Evolutionary conservation across 2,113 vertebrate species (phyloP).

Genomic region (human (Homo sapiens)): DNA sequence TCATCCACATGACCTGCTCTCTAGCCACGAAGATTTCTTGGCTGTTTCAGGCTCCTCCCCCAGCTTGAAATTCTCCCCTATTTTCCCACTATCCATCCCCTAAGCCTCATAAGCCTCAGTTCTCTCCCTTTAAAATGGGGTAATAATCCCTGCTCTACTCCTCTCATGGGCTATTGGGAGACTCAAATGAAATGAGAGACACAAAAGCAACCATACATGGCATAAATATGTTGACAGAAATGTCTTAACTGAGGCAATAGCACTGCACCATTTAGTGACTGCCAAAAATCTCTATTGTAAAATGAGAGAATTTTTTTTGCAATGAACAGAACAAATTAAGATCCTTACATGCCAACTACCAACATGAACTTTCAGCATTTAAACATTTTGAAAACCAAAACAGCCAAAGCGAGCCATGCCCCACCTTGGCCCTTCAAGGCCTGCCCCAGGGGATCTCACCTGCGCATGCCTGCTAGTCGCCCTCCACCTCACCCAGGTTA

Average conservation of each 20-base stretch:
- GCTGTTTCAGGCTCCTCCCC: neutral
- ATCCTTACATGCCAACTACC: neutral
- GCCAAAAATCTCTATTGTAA: neutral
- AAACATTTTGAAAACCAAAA: neutral
- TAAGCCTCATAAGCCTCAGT: neutral
- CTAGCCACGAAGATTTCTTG: neutral
- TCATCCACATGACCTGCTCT: neutral
- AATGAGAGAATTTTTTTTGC: neutral
- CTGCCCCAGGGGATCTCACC: neutral
- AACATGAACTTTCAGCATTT: neutral
- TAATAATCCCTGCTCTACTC: neutral
- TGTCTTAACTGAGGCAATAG: neutral
- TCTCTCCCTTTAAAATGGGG: neutral
- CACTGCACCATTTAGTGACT: neutral
- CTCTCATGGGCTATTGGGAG: neutral
- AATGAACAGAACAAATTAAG: neutral
- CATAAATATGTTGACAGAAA: neutral
- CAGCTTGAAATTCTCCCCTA: neutral
- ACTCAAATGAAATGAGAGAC: neutral
- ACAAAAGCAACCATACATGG: neutral
- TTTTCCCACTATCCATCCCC: neutral
- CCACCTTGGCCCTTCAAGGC: neutral
- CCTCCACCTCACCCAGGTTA: neutral
- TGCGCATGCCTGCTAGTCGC: rapidly evolving
- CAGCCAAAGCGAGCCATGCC: neutral